These are phyloP conservation scores for Hoplodrina ambigua DNA, from an alignment of 2,888 invertebrate genomes.

Conservation along the genomic window DNA sequence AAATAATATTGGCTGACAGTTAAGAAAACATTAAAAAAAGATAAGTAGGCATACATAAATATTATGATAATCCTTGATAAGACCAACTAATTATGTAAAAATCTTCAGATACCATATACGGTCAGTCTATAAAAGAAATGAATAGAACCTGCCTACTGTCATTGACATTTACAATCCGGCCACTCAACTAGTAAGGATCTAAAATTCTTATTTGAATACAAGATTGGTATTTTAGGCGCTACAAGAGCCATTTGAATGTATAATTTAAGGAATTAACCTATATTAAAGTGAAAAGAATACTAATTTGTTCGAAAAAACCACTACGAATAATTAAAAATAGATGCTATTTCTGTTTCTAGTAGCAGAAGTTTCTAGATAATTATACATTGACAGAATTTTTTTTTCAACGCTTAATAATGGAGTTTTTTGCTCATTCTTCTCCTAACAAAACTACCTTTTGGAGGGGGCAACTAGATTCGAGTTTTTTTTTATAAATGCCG, in stretches of 20 bases:
- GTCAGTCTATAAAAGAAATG: conserved; percentile 6
- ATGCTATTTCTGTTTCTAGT: neutral
- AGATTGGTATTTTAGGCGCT: conserved; percentile 15
- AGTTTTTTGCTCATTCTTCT: no score
- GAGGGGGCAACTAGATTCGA: no score
- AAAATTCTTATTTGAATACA: conserved; percentile 21
- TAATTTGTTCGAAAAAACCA: conserved; percentile 8
- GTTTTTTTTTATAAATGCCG: no score
- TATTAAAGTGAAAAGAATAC: conserved; percentile 21
- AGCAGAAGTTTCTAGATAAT: neutral
- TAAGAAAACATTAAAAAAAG: neutral
- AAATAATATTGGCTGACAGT: no score
- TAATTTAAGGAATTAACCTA: conserved; percentile 35
- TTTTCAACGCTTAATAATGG: no score
- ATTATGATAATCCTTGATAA: neutral
- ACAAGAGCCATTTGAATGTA: conserved; percentile 27
- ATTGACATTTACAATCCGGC: conserved; percentile 49
- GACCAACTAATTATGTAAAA: neutral
- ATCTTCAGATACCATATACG: neutral
- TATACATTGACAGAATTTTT: neutral
- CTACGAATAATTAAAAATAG: neutral
- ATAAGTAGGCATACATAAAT: no score
- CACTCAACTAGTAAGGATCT: conserved; percentile 9
- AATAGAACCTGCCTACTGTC: conserved; percentile 7
- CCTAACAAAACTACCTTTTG: no score